Evolutionary conservation across 2,113 vertebrate genomes (phyloP).

Genomic region (Empidonax traillii): DNA sequence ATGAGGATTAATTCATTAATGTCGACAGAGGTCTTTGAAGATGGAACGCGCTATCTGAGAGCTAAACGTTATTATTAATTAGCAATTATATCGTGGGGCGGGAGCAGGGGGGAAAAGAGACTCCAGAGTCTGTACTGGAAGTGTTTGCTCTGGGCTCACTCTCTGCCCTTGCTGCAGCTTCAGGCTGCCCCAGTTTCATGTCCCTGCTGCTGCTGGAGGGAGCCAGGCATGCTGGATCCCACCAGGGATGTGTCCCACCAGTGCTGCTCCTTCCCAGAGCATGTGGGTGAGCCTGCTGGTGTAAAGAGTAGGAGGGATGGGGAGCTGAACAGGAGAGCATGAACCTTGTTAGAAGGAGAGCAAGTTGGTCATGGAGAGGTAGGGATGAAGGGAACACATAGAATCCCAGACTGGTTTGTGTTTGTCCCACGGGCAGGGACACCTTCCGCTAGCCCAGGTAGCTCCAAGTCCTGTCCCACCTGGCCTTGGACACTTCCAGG

Average conservation of each 20-base stretch:
- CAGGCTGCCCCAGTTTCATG: neutral
- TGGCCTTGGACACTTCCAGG: neutral
- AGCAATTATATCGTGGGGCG: conserved; percentile 44
- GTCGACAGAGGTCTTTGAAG: conserved; percentile 71
- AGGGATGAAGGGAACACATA: accelerated
- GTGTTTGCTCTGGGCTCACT: neutral
- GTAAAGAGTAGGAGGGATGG: neutral
- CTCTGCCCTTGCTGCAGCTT: neutral
- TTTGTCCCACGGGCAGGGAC: neutral
- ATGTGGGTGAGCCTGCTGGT: accelerated
- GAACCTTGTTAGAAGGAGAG: no score
- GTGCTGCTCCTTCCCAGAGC: neutral
- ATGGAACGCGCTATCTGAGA: conserved; percentile 46
- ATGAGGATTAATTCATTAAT: conserved; percentile 69
- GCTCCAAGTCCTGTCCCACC: accelerated
- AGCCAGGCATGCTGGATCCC: neutral
- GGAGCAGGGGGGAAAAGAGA: neutral
- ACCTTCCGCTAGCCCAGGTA: accelerated
- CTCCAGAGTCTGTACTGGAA: neutral
- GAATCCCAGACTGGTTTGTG: neutral
- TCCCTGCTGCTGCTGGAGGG: neutral
- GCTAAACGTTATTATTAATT: conserved; percentile 69
- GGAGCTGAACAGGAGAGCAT: accelerated
- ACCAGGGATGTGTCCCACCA: accelerated
- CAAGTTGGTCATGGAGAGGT: accelerated